Conservation (phyloP, 1,140 invertebrate genomes). For the Magallana angulata region DNA sequence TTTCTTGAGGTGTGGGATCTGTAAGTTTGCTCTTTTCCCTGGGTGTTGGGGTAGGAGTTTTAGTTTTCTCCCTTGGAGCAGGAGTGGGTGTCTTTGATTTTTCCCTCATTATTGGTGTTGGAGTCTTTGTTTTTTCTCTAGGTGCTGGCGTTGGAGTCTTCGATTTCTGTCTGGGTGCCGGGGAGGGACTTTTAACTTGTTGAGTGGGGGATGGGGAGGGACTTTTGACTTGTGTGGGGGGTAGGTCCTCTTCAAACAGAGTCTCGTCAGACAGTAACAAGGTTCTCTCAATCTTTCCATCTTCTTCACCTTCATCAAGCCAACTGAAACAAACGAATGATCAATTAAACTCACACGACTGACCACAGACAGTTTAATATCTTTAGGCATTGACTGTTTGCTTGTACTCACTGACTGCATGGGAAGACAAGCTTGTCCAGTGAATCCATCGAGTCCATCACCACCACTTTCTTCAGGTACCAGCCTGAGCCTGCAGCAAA, state of each 20-base stretch:
- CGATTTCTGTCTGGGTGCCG: conserved; percentile 38
- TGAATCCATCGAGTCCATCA: conserved; percentile 60
- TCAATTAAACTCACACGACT: too few species aligned
- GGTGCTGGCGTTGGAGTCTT: conserved; percentile 46
- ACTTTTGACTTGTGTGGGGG: conserved; percentile 24
- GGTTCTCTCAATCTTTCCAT: conserved; percentile 66
- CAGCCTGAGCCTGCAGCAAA: conserved; percentile 66
- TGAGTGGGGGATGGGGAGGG: conserved; percentile 43
- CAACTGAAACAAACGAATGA: conserved; percentile 59
- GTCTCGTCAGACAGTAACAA: conserved; percentile 39
- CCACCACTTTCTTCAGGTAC: conserved; percentile 72
- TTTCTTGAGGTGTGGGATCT: conserved; percentile 26
- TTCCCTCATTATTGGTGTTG: conserved; percentile 22
- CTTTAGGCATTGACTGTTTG: neutral
- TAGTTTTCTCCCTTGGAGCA: neutral
- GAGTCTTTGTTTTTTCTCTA: conserved; percentile 45
- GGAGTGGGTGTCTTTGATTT: conserved; percentile 33
- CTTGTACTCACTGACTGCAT: conserved; percentile 66
- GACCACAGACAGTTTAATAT: too few species aligned
- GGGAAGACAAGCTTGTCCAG: conserved; percentile 63
- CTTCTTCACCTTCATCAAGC: conserved; percentile 72
- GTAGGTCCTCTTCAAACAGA: neutral
- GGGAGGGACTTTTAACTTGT: conserved; percentile 36
- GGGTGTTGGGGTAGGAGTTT: conserved; percentile 26
- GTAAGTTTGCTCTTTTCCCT: conserved; percentile 44